These are phyloP conservation scores for Hipposideros armiger DNA, from an alignment of 2,113 vertebrate species.

Conservation along the genomic window DNA sequence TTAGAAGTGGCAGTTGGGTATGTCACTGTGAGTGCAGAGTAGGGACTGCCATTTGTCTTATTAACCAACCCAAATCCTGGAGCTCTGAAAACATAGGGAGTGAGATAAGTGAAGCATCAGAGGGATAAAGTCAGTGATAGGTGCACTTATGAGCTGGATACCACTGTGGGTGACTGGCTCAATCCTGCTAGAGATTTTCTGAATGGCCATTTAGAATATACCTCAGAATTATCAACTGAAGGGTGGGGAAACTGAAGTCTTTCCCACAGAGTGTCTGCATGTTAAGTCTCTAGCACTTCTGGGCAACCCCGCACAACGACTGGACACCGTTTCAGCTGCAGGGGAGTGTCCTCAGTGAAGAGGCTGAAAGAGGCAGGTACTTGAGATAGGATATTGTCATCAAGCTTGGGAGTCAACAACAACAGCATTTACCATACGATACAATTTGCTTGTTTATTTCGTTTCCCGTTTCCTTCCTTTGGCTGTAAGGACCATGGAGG, in stretches of 20 bases:
- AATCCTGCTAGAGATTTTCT: neutral
- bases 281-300: neutral
- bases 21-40: neutral
- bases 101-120: neutral
- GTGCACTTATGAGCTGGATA: neutral
- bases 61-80: neutral
- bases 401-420: neutral
- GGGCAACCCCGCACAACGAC: rapidly evolving
- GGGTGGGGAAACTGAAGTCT: neutral
- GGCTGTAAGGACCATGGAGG: neutral
- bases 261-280: neutral
- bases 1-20: rapidly evolving
- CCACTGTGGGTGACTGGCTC: neutral
- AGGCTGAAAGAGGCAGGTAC: neutral
- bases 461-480: neutral
- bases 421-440: neutral
- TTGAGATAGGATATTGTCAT: neutral
- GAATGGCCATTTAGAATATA: neutral
- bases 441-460: neutral
- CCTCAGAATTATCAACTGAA: neutral
- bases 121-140: neutral
- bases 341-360: neutral
- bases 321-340: too few relatives aligned
- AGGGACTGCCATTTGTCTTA: neutral
- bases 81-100: neutral